A percentile compares a stretch with the other conserved stretches of the same genome.
Evolutionary conservation across 23 tunicate genomes (phyloP).

Genomic region (Botrylloides violaceus): DNA sequence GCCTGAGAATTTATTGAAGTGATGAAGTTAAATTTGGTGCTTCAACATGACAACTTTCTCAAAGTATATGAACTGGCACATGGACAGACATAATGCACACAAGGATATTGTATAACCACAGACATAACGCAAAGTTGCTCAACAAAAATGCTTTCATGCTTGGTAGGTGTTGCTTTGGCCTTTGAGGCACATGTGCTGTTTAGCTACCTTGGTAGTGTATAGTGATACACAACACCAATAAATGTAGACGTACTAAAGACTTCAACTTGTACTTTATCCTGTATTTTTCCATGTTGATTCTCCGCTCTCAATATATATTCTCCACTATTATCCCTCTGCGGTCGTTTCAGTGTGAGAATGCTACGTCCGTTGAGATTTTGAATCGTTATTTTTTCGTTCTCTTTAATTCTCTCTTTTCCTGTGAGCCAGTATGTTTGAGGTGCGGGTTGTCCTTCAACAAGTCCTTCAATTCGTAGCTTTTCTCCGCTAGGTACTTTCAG

Average conservation of each 20-base stretch:
- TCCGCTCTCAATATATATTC: constrained; percentile 48
- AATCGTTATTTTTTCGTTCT: constrained; percentile 40
- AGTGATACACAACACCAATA: too few relatives aligned
- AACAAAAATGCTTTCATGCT: too few relatives aligned
- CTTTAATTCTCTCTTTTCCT: constrained; percentile 36
- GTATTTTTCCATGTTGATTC: constrained; percentile 28
- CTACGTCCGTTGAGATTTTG: constrained; percentile 36
- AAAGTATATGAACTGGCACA: too few relatives aligned
- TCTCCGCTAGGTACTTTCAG: constrained; percentile 43
- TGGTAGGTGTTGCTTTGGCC: too few relatives aligned
- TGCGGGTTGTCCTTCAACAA: constrained; percentile 61
- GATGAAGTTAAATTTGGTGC: too few relatives aligned
- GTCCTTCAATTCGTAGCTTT: constrained; percentile 40
- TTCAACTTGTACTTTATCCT: constrained; percentile 17
- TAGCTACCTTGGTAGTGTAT: too few relatives aligned
- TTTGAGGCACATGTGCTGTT: too few relatives aligned
- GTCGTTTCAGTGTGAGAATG: constrained; percentile 34
- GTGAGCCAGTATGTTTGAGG: constrained; percentile 72
- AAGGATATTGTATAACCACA: too few relatives aligned
- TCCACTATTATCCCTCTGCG: constrained; percentile 60
- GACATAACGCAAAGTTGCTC: too few relatives aligned
- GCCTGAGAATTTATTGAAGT: too few relatives aligned
- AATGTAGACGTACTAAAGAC: constrained; percentile 11
- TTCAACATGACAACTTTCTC: too few relatives aligned
- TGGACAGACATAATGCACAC: too few relatives aligned